These are phyloP conservation scores for Sminthurides bifidus DNA, from an alignment of 1,140 invertebrate species.

Conservation along the genomic window DNA sequence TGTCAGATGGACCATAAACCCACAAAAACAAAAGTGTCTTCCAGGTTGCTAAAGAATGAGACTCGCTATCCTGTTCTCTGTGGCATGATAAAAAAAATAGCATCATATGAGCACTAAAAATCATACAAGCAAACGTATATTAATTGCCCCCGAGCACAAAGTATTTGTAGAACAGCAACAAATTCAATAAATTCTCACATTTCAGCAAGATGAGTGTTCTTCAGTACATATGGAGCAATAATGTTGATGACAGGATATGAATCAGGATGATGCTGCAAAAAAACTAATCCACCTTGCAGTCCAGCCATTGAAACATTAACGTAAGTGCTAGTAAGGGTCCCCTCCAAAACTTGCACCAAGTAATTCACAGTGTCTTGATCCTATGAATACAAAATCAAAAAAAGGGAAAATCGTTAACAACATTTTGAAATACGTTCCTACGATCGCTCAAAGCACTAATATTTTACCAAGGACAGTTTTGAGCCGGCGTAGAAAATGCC, in stretches of 20 bases:
- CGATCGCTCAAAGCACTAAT: neutral
- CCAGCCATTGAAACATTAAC: slow-evolving; percentile 20
- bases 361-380: slow-evolving; percentile 14
- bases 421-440: neutral
- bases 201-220: slow-evolving; percentile 23
- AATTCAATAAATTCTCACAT: slow-evolving; percentile 11
- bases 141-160: neutral
- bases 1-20: slow-evolving; percentile 19
- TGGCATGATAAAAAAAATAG: neutral
- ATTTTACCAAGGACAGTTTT: slow-evolving; percentile 21
- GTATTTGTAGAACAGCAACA: neutral
- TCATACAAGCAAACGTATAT: neutral
- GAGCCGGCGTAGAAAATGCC: slow-evolving; percentile 27
- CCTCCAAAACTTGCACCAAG: slow-evolving; percentile 21
- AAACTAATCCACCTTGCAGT: slow-evolving; percentile 20
- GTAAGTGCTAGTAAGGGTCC: slow-evolving; percentile 6
- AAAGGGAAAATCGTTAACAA: neutral
- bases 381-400: slow-evolving; percentile 5
- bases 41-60: slow-evolving; percentile 16
- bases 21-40: slow-evolving; percentile 26
- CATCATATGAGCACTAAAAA: neutral
- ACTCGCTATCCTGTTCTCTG: slow-evolving; percentile 21
- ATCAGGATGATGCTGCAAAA: slow-evolving; percentile 23
- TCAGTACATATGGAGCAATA: slow-evolving; percentile 18
- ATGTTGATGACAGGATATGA: slow-evolving; percentile 17